Evolutionary conservation across 2,888 invertebrate genomes (phyloP).

Genomic region (Alloplasta piceator): DNA sequence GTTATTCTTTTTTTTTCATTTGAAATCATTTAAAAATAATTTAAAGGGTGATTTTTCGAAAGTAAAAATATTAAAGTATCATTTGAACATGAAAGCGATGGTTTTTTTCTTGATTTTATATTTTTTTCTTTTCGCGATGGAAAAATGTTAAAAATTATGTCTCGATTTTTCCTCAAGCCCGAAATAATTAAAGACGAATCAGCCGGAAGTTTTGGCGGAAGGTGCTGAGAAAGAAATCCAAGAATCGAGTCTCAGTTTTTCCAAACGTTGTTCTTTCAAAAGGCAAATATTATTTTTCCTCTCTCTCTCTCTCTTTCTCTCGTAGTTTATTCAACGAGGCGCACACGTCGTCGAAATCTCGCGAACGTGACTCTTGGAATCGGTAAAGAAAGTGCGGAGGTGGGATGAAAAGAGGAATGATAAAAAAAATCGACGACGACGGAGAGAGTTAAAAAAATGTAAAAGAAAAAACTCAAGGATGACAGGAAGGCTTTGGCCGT

Average conservation of each 20-base stretch:
- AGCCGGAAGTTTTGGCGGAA: too few species aligned
- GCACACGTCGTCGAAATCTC: constrained; percentile 21
- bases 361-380: constrained; percentile 28
- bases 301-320: constrained; percentile 26
- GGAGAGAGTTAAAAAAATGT: not conserved
- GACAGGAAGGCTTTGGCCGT: constrained; percentile 42
- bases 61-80: too few species aligned
- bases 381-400: constrained; percentile 36
- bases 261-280: constrained; percentile 42
- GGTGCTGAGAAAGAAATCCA: not conserved
- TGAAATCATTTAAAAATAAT: too few species aligned
- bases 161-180: too few species aligned
- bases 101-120: too few species aligned
- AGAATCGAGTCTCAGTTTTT: constrained; percentile 18
- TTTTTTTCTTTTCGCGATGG: too few species aligned
- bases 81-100: too few species aligned
- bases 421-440: not conserved
- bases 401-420: constrained; percentile 17
- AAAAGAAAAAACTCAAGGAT: constrained; percentile 21
- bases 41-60: too few species aligned
- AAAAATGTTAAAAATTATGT: too few species aligned
- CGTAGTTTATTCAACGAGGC: constrained; percentile 57
- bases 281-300: constrained; percentile 61
- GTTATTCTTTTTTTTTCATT: too few species aligned
- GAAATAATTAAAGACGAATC: too few species aligned